Percentiles rank a stretch among this genome's conserved stretches.
Evolutionary conservation across 2,888 invertebrate species (phyloP).

Genomic region (Megastigmus dorsalis): DNA sequence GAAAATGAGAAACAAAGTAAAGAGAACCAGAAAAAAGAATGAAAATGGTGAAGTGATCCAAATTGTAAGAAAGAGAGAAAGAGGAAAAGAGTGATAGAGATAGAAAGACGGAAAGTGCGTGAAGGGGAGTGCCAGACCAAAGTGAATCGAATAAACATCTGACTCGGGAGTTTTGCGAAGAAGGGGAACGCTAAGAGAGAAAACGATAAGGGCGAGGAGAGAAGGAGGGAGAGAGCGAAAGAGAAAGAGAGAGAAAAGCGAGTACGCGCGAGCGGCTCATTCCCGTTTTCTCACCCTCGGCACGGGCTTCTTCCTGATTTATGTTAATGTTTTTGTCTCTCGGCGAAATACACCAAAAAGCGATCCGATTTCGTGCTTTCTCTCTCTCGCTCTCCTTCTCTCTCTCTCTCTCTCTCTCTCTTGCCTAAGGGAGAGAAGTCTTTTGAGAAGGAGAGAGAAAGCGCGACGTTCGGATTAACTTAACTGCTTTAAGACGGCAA

Average conservation of each 20-base stretch:
- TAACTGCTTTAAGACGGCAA: constrained; percentile 73
- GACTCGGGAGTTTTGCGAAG: constrained; percentile 51
- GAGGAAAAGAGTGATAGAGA: constrained; percentile 30
- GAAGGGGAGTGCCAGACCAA: constrained; percentile 51
- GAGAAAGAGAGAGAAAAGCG: constrained; percentile 43
- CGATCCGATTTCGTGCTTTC: constrained; percentile 61
- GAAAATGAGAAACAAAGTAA: background rate
- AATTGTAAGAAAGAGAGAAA: constrained; percentile 56
- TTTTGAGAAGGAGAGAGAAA: constrained; percentile 10
- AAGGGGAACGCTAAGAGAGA: constrained; percentile 26
- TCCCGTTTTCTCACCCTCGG: constrained; percentile 62
- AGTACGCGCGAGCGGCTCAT: constrained; percentile 56
- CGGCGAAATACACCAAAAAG: constrained; percentile 72
- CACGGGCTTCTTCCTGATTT: constrained; percentile 68
- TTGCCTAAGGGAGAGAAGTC: constrained; percentile 12
- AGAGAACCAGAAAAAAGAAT: background rate
- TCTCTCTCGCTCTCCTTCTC: constrained; percentile 28
- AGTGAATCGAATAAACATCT: constrained; percentile 73
- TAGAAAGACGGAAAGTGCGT: constrained; percentile 42
- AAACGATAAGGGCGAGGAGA: constrained; percentile 45
- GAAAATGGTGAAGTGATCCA: constrained; percentile 21
- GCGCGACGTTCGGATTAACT: constrained; percentile 70
- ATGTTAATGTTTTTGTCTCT: constrained; percentile 74
- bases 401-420: constrained; percentile 13
- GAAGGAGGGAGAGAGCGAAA: constrained; percentile 18